Base-by-base conservation (phyloP, 2,888 invertebrate species). In the Cylloceria caligata region DNA sequence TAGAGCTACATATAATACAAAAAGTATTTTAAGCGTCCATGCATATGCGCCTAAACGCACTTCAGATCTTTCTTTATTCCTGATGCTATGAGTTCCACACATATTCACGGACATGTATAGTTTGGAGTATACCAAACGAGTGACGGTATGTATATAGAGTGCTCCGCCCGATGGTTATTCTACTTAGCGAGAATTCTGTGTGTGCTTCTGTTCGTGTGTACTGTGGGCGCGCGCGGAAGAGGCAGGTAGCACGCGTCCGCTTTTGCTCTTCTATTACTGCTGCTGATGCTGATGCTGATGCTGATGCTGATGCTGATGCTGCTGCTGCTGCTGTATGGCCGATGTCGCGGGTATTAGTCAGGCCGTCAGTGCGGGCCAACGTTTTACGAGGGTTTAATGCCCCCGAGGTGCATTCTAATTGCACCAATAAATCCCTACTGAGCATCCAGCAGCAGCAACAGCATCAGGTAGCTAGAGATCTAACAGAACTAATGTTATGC, bases 321-420 rank as follows among this genome's bases (percentile, higher is more conserved):
- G 67, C 60, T 45, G 19, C 19, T 13, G 13, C 34, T 47, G 62
- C 57, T 67, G 77, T 68, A 77, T 71, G 72, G 71, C 57, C 76
- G 60, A 81, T 84, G 84, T 88, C 88, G 87, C 85, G 89, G 85
- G 85, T 88, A 91, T 89, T 89, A 90, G 88, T 89, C 89, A 88
- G 88, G 83, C 87, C 88, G 90, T 89, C 89, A 87, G 88, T 89
- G 89, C 86, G 89, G 87, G 88, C 89, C 88, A 89, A 88, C 89
- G 88, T 91, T 91, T 91, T 92, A 91, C 90, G 90, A 91, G 90
- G 90, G 91, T 90, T 92, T 92, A 91, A 92, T 91, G 90, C 89
- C 90, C 90, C 88, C 88, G 89, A 91, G 90, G 90, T 91, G 92
- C 90, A 90, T 90, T 91, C 90, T 91, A 92, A 92, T 92, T 92